phyloP scores from a whole-genome alignment of 2,888 invertebrate genomes.

The Enoplolaimus lenunculus region DNA sequence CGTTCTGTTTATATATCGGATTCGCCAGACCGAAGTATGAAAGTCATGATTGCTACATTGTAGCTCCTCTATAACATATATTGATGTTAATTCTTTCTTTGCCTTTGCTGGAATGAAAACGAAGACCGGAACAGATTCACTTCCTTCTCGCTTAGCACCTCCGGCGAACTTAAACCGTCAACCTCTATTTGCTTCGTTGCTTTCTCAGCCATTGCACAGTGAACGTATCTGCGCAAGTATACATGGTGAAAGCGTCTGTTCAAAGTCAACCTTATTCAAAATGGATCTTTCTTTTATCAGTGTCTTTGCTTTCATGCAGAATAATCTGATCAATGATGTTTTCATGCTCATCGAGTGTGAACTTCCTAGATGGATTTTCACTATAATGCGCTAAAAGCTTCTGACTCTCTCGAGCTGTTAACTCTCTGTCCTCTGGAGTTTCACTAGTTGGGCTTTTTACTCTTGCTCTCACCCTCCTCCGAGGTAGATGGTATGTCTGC shows the following conservation, averaged over 20 bases:
- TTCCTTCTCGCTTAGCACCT: neutral
- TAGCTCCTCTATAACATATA: neutral
- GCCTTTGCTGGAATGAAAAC: neutral
- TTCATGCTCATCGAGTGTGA: too few relatives aligned
- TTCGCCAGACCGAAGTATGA: neutral
- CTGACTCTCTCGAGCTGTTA: too few relatives aligned
- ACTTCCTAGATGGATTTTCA: too few relatives aligned
- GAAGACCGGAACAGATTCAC: neutral
- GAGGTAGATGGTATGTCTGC: too few relatives aligned
- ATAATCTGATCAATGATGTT: too few relatives aligned
- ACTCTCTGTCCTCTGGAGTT: too few relatives aligned
- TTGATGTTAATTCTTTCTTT: neutral
- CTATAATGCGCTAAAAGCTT: too few relatives aligned
- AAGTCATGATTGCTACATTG: neutral
- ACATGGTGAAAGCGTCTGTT: neutral
- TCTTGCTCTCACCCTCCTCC: too few relatives aligned
- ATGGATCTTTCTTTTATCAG: neutral
- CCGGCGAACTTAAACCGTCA: neutral
- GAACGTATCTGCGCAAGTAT: neutral
- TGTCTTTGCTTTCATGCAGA: neutral
- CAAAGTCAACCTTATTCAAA: neutral
- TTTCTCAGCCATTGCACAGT: neutral
- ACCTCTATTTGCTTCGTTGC: neutral
- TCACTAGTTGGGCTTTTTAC: too few relatives aligned
- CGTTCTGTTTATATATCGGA: neutral